Evolutionary conservation across 2,888 invertebrate species (phyloP).

Genomic region (Apotomis betuletana): DNA sequence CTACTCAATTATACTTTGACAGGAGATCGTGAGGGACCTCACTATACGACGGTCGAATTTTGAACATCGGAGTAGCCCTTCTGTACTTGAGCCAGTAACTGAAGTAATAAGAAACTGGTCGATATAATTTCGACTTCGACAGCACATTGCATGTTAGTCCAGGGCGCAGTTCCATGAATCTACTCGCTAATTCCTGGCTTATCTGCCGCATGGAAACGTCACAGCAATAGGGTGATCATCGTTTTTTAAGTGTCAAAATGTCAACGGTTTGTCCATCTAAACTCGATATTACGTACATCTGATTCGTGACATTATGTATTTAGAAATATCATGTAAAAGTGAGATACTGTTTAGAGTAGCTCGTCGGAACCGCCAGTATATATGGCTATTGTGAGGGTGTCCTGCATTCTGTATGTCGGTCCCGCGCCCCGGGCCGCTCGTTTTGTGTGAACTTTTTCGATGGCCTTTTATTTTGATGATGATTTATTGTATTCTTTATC

Average conservation of each 20-base stretch:
- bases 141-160: constrained; percentile 18
- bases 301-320: too few relatives aligned
- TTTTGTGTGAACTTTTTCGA: constrained; percentile 46
- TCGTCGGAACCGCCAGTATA: constrained; percentile 4
- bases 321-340: neutral
- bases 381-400: constrained; percentile 5
- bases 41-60: too few relatives aligned
- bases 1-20: too few relatives aligned
- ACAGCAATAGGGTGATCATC: too few relatives aligned
- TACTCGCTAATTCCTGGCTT: neutral
- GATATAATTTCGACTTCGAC: neutral
- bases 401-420: constrained; percentile 15
- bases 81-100: neutral
- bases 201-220: too few relatives aligned
- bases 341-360: neutral
- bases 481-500: constrained; percentile 52
- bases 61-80: too few relatives aligned
- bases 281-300: too few relatives aligned
- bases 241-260: too few relatives aligned
- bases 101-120: neutral
- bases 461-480: constrained; percentile 53
- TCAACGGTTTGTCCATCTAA: too few relatives aligned
- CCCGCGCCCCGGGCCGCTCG: neutral
- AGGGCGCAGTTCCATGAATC: neutral
- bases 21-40: too few relatives aligned